Base-by-base conservation (phyloP, 2,888 invertebrate species). In the Antitype chi region DNA sequence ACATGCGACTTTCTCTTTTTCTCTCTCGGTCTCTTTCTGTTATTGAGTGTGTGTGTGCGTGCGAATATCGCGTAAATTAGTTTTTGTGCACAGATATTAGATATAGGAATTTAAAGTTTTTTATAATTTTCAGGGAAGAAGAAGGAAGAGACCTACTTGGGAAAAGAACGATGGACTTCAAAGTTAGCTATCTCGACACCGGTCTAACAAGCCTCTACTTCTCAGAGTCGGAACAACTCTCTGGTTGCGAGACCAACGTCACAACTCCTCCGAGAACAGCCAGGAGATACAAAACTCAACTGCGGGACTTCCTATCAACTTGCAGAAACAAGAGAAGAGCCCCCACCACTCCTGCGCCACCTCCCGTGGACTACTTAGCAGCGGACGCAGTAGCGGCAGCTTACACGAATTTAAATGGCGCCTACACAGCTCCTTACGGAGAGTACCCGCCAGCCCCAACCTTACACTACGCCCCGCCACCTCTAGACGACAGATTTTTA, bases 161-260 rank as follows among this genome's bases (percentile, higher is more conserved):
- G 55, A 99, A 99, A 95, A 97, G 99, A 85, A 99, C 99, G 11
- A 99, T 99, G 98, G 99, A 99, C 95, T 99, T 99, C 95, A 99
- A 99, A 97, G 99, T 99, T 75, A 99, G 99, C 93, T 99, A 99
- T 95, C 97, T 99, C 90, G 99, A 99, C 93, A 99, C 99, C 0
- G 99, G 99, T 25, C 97, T 99, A 84, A 99, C 99, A 25, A 99
- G 98, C 91, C 98, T 98, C 75, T 99, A 99, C 95, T 99, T 99
- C 95, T 98, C 98, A 13, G 99, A 99, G 91, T 97, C 98, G 64
- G 99, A 99, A 92, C 98, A 98, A 93, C 95, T 98, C 28, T 96
- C 97, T 5, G 96, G 97, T 62, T 97, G 97, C 76, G 97, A 97
- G 83, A 97, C 97, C 25, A 97, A 97, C 71, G 97, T 97, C 72